Evolutionary conservation across 2,888 invertebrate species (phyloP).

Genomic region (Hypolimnas misippus): DNA sequence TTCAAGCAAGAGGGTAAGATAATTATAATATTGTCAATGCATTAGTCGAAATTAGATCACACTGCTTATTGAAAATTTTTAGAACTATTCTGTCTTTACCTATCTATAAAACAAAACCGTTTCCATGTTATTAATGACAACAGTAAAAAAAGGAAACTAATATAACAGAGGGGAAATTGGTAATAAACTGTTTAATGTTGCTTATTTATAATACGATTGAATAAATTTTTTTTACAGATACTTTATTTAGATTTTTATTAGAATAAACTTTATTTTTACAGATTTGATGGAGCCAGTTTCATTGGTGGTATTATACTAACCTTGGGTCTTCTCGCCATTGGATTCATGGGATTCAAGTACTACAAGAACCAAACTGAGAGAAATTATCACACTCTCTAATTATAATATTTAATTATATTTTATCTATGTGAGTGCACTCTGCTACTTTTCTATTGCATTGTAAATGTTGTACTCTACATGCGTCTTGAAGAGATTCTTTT

Average conservation of each 20-base stretch:
- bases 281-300: constrained; percentile 91
- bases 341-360: constrained; percentile 93
- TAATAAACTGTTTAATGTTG: too few species aligned
- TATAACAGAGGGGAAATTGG: too few species aligned
- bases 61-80: too few species aligned
- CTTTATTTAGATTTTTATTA: too few species aligned
- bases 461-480: constrained; percentile 37
- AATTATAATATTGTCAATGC: too few species aligned
- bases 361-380: constrained; percentile 93
- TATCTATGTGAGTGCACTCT: constrained; percentile 68
- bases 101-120: constrained; percentile 4
- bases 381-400: constrained; percentile 95
- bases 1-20: constrained; percentile 65
- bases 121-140: too few species aligned
- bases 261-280: too few species aligned
- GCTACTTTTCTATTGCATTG: constrained; percentile 39
- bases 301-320: constrained; percentile 94
- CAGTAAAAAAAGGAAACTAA: too few species aligned
- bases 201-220: too few species aligned
- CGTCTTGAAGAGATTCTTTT: constrained; percentile 39
- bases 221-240: too few species aligned
- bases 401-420: constrained; percentile 47
- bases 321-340: constrained; percentile 90
- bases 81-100: constrained; percentile 3
- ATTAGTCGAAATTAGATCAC: too few species aligned